phyloP scores from a whole-genome alignment of 2,797 vertebrate genomes.

The Lepus oiostolus region DNA sequence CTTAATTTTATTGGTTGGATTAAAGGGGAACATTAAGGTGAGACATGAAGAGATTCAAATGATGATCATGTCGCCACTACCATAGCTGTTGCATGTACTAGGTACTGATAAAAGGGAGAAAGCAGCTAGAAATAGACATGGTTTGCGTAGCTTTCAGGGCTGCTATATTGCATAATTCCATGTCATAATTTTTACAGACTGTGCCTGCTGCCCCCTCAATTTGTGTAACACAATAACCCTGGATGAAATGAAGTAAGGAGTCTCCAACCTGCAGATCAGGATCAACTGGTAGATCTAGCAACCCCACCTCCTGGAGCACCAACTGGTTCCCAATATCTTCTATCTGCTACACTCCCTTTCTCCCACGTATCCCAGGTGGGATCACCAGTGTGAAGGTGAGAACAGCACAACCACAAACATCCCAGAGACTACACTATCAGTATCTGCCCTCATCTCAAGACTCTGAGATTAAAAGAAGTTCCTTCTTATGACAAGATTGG shows the following conservation, averaged over 20 bases:
- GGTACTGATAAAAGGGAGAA: constrained; percentile 32
- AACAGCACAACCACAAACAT: constrained; percentile 13
- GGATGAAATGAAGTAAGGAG: constrained; percentile 53
- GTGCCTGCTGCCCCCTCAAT: constrained; percentile 17
- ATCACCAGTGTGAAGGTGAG: not conserved
- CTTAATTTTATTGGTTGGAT: constrained; percentile 42
- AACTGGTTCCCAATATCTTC: constrained; percentile 53
- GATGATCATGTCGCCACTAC: not conserved
- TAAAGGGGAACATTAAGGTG: not conserved
- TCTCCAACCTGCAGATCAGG: constrained; percentile 72
- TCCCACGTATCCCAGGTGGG: not conserved
- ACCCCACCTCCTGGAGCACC: not conserved
- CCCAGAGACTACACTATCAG: not conserved
- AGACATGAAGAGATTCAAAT: constrained; percentile 41
- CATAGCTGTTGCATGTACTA: not conserved
- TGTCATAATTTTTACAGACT: constrained; percentile 48
- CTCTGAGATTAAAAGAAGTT: constrained; percentile 47
- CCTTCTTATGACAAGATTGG: constrained; percentile 30
- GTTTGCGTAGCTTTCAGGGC: constrained; percentile 7
- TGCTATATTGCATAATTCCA: constrained; percentile 27
- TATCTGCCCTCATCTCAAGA: constrained; percentile 35
- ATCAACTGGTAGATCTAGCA: constrained; percentile 70
- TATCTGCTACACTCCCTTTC: constrained; percentile 28
- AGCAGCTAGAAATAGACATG: constrained; percentile 36
- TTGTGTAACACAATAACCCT: constrained; percentile 44